These are phyloP conservation scores for Priocnemis perturbator DNA, from an alignment of 2,888 invertebrate genomes.

Conservation along the genomic window DNA sequence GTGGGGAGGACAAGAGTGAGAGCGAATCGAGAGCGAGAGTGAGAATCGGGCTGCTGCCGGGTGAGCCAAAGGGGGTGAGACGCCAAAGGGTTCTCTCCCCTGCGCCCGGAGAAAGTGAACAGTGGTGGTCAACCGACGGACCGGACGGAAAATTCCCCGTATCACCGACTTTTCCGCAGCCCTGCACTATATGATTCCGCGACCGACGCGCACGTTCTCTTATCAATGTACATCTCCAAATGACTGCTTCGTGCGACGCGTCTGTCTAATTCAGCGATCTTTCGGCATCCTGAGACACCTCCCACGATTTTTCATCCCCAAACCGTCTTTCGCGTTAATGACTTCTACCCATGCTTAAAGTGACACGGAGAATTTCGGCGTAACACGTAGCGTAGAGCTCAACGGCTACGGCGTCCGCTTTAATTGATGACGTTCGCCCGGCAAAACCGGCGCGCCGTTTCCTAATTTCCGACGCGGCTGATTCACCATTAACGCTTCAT, in stretches of 20 bases:
- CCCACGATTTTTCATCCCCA: not conserved
- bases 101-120: slow-evolving; percentile 69
- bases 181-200: too few species aligned
- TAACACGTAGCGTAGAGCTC: too few species aligned
- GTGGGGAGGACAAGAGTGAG: slow-evolving; percentile 59
- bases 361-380: too few species aligned
- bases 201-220: too few species aligned
- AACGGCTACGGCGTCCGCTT: too few species aligned
- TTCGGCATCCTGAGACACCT: not conserved
- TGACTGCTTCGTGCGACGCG: not conserved
- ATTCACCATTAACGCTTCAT: not conserved
- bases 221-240: not conserved
- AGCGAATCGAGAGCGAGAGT: slow-evolving; percentile 72
- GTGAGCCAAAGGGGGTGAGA: slow-evolving; percentile 67
- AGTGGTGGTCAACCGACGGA: slow-evolving; percentile 67
- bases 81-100: slow-evolving; percentile 67
- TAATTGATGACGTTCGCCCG: too few species aligned
- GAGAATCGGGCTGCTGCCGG: slow-evolving; percentile 61
- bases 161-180: too few species aligned
- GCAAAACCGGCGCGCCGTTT: slow-evolving; percentile 16
- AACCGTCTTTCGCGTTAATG: not conserved
- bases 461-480: slow-evolving; percentile 33
- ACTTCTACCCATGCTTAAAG: too few species aligned
- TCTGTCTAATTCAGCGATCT: not conserved
- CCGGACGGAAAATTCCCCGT: not conserved